These are phyloP conservation scores for Todiramphus chloris DNA, from an alignment of 2,113 vertebrate genomes.

Conservation along the genomic window DNA sequence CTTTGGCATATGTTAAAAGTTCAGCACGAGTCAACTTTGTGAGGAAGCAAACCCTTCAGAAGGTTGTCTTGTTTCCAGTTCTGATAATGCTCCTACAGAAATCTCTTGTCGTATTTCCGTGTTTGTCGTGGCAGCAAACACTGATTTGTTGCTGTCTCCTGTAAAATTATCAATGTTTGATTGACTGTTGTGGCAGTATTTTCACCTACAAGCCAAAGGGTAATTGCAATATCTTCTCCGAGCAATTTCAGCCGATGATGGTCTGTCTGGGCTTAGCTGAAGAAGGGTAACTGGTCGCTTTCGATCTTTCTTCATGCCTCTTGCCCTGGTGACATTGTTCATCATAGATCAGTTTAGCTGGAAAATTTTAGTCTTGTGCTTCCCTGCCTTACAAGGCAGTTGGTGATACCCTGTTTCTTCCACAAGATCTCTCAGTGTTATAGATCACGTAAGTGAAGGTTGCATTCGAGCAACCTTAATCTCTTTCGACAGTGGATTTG, in stretches of 20 bases:
- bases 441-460: constrained; percentile 22
- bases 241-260: constrained; percentile 16
- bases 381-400: not conserved
- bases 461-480: not conserved
- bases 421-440: not conserved
- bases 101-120: not conserved
- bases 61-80: not conserved
- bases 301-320: constrained; percentile 13
- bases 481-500: not conserved
- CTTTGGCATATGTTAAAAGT: not conserved
- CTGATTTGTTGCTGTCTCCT: constrained; percentile 14
- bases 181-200: constrained; percentile 15
- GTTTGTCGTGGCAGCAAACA: not conserved
- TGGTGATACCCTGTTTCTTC: not conserved
- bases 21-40: not conserved
- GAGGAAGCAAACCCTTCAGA: not conserved
- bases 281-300: not conserved
- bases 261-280: constrained; percentile 11
- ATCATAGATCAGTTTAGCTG: not conserved
- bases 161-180: constrained; percentile 16
- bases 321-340: not conserved
- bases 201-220: constrained; percentile 37
- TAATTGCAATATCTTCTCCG: not conserved
- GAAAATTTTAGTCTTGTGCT: not conserved
- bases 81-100: not conserved